Conservation (phyloP, 2,888 invertebrate species). For the Orchesella flavescens region DNA sequence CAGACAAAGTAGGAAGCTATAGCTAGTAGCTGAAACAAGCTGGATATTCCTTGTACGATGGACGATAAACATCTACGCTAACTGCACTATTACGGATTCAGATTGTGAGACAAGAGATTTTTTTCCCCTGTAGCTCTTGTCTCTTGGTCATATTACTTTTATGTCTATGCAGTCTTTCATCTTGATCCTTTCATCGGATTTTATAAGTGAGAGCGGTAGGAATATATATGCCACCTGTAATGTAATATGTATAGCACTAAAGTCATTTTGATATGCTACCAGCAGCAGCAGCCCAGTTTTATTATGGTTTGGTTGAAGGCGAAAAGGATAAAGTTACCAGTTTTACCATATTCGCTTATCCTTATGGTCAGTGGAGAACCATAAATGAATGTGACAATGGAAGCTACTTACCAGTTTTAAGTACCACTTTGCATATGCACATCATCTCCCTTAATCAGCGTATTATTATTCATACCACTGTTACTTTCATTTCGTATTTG, state of each 20-base stretch:
- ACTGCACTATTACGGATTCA: no score
- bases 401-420: neutral
- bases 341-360: neutral
- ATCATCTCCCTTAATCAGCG: neutral
- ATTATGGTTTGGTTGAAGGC: no score
- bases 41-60: no score
- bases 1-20: no score
- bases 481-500: neutral
- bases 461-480: neutral
- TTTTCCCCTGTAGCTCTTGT: no score
- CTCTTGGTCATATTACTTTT: no score
- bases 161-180: neutral
- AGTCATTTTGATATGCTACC: no score
- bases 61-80: no score
- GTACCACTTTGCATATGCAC: neutral
- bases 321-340: neutral
- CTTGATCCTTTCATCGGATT: neutral
- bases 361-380: neutral
- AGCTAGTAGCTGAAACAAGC: no score
- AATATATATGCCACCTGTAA: neutral
- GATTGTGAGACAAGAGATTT: no score
- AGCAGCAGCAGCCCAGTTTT: no score
- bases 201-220: neutral
- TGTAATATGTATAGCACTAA: neutral
- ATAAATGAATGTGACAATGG: slow-evolving; percentile 15